phyloP scores from a whole-genome alignment of 2,797 vertebrate genomes.

The Fistularia tabacaria region DNA sequence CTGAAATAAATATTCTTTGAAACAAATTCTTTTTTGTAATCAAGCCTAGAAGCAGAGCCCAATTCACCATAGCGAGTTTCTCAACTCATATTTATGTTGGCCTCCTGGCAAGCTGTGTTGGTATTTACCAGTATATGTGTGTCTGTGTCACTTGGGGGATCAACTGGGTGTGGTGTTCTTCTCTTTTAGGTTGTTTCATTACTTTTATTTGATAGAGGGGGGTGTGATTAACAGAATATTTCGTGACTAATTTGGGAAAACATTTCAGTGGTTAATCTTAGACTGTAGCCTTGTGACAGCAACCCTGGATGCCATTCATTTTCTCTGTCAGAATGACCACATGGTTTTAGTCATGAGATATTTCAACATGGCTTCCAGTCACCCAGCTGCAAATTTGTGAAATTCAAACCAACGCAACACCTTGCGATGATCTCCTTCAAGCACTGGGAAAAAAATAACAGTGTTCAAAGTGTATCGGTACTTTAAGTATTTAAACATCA shows the following conservation, averaged over 20 bases:
- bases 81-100: conserved; percentile 3
- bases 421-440: neutral
- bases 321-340: conserved; percentile 51
- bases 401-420: neutral
- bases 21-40: no score
- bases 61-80: neutral
- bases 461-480: no score
- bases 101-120: conserved; percentile 10
- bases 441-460: no score
- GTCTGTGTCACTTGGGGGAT: neutral
- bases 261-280: conserved; percentile 48
- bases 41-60: no score
- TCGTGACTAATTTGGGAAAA: conserved; percentile 70
- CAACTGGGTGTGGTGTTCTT: conserved; percentile 28
- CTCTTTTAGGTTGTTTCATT: conserved; percentile 38
- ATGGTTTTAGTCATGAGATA: conserved; percentile 58
- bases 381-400: conserved; percentile 5
- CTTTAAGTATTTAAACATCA: neutral
- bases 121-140: conserved; percentile 6
- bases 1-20: no score
- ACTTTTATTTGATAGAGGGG: conserved; percentile 64
- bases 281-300: conserved; percentile 59
- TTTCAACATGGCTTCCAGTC: conserved; percentile 51
- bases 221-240: conserved; percentile 57
- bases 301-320: conserved; percentile 52